These are phyloP conservation scores for Zaprionus bogoriensis DNA, from an alignment of 2,888 invertebrate genomes.

Conservation along the genomic window DNA sequence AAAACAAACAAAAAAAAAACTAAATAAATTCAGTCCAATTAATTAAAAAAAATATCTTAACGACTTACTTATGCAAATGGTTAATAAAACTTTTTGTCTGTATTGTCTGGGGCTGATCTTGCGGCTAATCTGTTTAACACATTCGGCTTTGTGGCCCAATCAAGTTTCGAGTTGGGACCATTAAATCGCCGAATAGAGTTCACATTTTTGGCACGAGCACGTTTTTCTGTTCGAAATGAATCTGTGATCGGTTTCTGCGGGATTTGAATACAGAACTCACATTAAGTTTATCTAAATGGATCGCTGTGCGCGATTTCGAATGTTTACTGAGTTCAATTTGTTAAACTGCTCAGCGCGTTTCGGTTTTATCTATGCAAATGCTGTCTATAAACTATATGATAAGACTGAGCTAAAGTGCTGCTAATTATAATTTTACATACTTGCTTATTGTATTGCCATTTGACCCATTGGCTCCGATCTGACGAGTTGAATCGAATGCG, in stretches of 20 bases:
- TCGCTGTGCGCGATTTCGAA: constrained; percentile 17
- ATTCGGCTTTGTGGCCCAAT: constrained; percentile 27
- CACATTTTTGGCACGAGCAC: constrained; percentile 14
- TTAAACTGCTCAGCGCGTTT: too few species aligned
- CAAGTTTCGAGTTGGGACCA: constrained; percentile 30
- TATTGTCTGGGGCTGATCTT: constrained; percentile 25
- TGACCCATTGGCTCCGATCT: constrained; percentile 21
- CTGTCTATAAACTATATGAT: constrained; percentile 8
- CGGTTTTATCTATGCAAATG: constrained; percentile 26
- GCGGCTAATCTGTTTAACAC: constrained; percentile 63
- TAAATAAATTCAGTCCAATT: constrained; percentile 65
- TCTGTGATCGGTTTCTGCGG: neutral
- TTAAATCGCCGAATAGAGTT: constrained; percentile 41
- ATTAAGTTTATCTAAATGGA: constrained; percentile 27
- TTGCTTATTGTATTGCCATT: constrained; percentile 11
- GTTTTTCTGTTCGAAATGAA: constrained; percentile 9
- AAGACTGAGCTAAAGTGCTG: constrained; percentile 2
- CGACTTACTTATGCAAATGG: constrained; percentile 62
- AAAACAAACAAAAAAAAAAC: constrained; percentile 7
- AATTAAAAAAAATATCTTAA: constrained; percentile 45
- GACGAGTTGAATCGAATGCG: constrained; percentile 7
- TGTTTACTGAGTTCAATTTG: constrained; percentile 54
- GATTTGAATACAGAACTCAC: neutral
- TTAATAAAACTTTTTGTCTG: constrained; percentile 51
- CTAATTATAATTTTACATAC: constrained; percentile 6